A percentile compares a stretch with the other conserved stretches of the same genome.
Conservation (phyloP, 2,888 invertebrate genomes). For the Parnassius glacialis region DNA sequence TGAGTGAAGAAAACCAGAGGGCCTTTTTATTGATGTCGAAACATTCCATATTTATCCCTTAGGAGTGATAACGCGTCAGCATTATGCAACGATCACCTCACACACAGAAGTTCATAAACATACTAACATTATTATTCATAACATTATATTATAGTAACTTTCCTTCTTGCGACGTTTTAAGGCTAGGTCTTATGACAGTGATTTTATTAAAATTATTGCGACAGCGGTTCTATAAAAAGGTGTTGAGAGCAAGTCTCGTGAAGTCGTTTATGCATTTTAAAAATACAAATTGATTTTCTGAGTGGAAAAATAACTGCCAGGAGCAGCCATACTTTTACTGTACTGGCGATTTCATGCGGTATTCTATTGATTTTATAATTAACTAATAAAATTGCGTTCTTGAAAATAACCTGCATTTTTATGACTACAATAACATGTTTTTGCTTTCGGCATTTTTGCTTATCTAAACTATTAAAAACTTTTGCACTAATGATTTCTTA, state of each 20-base stretch:
- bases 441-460: too few species aligned
- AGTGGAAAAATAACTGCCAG: slow-evolving; percentile 12
- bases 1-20: too few species aligned
- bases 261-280: slow-evolving; percentile 18
- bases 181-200: neutral
- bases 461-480: too few species aligned
- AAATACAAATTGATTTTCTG: slow-evolving; percentile 22
- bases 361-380: neutral
- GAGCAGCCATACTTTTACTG: slow-evolving; percentile 6
- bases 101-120: too few species aligned
- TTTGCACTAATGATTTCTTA: too few species aligned
- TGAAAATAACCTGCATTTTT: neutral
- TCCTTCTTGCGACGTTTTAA: neutral
- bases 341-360: neutral
- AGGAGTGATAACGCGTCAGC: too few species aligned
- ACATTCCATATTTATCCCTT: too few species aligned
- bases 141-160: too few species aligned
- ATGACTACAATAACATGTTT: too few species aligned
- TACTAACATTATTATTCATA: too few species aligned
- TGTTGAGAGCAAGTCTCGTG: slow-evolving; percentile 13
- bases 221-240: slow-evolving; percentile 9
- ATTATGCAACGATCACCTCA: too few species aligned
- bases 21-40: too few species aligned
- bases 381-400: slow-evolving; percentile 6
- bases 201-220: neutral